Evolutionary conservation across 2,888 invertebrate species (phyloP).

Genomic region (Agrotis ipsilon): DNA sequence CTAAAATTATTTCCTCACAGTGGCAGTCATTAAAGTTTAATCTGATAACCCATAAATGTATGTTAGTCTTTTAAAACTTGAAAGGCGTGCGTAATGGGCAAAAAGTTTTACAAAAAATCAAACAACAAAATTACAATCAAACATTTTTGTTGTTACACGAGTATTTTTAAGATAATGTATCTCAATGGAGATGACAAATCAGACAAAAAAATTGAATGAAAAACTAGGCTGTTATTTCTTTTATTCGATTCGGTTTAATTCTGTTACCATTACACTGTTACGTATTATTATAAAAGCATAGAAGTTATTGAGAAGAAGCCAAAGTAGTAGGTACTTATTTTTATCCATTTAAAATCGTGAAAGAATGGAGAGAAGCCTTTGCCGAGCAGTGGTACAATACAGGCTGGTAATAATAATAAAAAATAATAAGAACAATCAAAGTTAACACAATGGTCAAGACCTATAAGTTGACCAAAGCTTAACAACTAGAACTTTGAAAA

Average conservation of each 20-base stretch:
- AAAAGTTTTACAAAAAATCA: background rate
- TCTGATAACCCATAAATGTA: constrained; percentile 18
- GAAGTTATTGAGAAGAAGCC: background rate
- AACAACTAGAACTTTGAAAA: background rate
- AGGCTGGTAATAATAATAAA: no score
- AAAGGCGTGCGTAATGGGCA: background rate
- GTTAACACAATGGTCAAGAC: background rate
- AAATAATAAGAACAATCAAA: background rate
- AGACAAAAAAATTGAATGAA: background rate
- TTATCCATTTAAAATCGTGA: no score
- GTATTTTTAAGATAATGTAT: no score
- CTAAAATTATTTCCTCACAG: constrained; percentile 2
- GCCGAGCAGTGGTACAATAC: no score
- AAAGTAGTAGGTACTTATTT: no score
- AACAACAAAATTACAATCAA: no score
- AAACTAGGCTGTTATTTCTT: background rate
- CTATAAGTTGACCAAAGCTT: background rate
- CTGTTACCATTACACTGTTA: no score
- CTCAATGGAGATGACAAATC: background rate
- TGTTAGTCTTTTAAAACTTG: background rate
- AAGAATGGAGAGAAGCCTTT: no score
- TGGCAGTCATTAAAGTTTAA: constrained; percentile 19
- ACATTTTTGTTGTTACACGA: no score
- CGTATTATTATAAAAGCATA: background rate
- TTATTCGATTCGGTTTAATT: background rate